These are phyloP conservation scores for Catostomus latipinnis DNA, from an alignment of 2,797 vertebrate genomes.

Conservation along the genomic window DNA sequence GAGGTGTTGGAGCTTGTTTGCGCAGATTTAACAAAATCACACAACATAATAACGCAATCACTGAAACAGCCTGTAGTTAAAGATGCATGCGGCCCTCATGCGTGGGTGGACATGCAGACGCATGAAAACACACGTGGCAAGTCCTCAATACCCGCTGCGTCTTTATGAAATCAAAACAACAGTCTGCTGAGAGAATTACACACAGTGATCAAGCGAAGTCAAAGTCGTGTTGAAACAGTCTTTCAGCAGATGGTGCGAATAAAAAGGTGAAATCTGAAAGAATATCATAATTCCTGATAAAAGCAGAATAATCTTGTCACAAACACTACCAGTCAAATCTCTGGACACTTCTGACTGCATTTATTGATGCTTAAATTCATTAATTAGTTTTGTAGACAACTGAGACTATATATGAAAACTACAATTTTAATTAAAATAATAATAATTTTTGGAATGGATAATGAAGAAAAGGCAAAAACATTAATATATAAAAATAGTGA, in stretches of 20 bases:
- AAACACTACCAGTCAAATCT: too few species aligned
- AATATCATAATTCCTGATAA: conserved; percentile 34
- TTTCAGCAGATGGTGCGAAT: conserved; percentile 45
- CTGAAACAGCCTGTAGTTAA: not conserved
- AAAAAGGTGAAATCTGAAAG: conserved; percentile 15
- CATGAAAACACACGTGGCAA: conserved; percentile 18
- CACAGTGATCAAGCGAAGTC: conserved; percentile 56
- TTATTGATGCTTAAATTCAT: too few species aligned
- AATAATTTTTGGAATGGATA: too few species aligned
- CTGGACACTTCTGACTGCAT: too few species aligned
- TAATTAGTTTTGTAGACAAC: too few species aligned
- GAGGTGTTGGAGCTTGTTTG: not conserved
- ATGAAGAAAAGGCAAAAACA: too few species aligned
- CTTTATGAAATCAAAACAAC: conserved; percentile 56
- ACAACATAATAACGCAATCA: not conserved
- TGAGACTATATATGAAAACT: too few species aligned
- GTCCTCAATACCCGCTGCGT: conserved; percentile 27
- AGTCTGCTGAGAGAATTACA: conserved; percentile 54
- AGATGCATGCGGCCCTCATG: conserved; percentile 12
- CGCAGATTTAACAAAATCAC: not conserved
- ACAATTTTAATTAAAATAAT: too few species aligned
- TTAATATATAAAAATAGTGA: too few species aligned
- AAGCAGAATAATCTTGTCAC: not conserved
- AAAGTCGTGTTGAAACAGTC: conserved; percentile 57
- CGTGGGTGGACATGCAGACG: conserved; percentile 28